phyloP scores from a whole-genome alignment of 2,888 invertebrate species.

The Parthenolecanium corni region DNA sequence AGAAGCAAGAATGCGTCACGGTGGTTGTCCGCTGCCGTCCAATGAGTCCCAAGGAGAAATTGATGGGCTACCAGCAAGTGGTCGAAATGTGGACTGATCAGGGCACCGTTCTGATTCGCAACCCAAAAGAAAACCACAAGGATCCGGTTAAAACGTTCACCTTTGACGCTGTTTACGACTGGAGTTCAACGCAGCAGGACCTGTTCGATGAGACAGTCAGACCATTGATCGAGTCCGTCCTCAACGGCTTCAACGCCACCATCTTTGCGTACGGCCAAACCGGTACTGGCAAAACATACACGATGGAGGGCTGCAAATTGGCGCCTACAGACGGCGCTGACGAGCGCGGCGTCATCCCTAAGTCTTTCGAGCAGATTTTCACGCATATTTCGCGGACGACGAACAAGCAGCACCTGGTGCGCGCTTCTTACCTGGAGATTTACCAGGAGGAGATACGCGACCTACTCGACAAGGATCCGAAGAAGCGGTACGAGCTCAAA shows the following conservation, averaged over 20 bases:
- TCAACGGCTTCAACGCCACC: constrained; percentile 97
- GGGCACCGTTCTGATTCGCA: constrained; percentile 81
- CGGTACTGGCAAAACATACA: constrained; percentile 75
- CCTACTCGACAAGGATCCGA: constrained; percentile 57
- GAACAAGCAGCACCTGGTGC: constrained; percentile 88
- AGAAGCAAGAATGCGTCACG: constrained; percentile 72
- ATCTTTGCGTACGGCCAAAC: constrained; percentile 99
- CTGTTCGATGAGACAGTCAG: constrained; percentile 94
- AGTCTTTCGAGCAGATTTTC: constrained; percentile 96
- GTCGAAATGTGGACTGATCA: constrained; percentile 75
- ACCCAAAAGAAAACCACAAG: constrained; percentile 59
- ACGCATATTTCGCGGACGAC: constrained; percentile 81
- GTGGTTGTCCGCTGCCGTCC: constrained; percentile 96
- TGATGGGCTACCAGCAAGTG: constrained; percentile 56
- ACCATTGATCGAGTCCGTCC: constrained; percentile 85
- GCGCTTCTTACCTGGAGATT: constrained; percentile 93
- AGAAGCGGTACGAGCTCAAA: constrained; percentile 57
- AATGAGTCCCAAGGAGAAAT: constrained; percentile 73
- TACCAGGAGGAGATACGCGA: constrained; percentile 63
- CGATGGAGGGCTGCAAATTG: constrained; percentile 59
- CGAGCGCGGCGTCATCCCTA: constrained; percentile 82
- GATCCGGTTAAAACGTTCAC: constrained; percentile 87
- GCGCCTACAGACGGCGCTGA: constrained; percentile 80
- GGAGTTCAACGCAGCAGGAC: constrained; percentile 75
- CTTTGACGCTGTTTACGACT: constrained; percentile 95